A percentile compares a stretch with the other conserved stretches of the same genome.
Conservation (phyloP, 2,888 invertebrate species). For the Drosophila testacea region DNA sequence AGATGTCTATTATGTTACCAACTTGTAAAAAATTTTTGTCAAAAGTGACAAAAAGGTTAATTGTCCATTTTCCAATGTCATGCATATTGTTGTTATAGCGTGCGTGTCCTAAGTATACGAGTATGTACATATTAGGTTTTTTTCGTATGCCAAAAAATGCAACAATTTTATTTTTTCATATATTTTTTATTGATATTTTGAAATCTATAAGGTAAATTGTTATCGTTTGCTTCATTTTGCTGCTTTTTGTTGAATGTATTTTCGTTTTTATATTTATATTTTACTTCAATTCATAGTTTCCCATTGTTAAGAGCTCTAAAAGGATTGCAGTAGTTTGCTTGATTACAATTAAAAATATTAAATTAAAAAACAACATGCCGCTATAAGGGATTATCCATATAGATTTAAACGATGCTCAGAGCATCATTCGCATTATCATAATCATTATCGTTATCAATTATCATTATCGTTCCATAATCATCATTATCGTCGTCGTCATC, state of each 20-base stretch:
- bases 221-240: constrained; percentile 55
- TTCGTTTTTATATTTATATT: constrained; percentile 22
- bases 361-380: constrained; percentile 53
- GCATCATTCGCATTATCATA: constrained; percentile 61
- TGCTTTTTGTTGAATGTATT: constrained; percentile 42
- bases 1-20: no score
- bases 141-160: not conserved
- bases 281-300: constrained; percentile 45
- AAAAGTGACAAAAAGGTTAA: no score
- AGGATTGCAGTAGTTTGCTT: constrained; percentile 59
- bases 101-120: not conserved
- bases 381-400: constrained; percentile 47
- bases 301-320: constrained; percentile 58
- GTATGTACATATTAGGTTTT: not conserved
- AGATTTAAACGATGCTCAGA: constrained; percentile 70
- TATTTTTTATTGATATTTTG: constrained; percentile 61
- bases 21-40: no score
- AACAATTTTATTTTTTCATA: constrained; percentile 11
- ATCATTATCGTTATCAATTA: constrained; percentile 35
- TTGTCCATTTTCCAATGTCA: no score
- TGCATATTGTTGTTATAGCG: no score
- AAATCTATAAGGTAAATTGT: constrained; percentile 62
- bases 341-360: constrained; percentile 48
- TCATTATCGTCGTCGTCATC: constrained; percentile 25
- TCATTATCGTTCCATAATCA: constrained; percentile 22